Conservation (phyloP, 1,140 invertebrate genomes). For the Lasioglossum baleicum region DNA sequence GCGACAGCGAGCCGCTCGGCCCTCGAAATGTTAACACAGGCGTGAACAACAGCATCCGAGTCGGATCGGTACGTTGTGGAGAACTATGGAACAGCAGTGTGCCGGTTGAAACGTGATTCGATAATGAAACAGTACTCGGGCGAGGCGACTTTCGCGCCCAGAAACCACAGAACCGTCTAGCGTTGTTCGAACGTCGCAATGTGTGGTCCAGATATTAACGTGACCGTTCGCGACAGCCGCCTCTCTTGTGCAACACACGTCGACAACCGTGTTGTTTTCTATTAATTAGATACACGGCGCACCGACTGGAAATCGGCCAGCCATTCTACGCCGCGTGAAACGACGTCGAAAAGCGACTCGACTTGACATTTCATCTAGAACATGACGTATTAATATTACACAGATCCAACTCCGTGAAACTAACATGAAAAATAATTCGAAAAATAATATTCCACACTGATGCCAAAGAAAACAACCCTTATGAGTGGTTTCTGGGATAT, state of each 20-base stretch:
- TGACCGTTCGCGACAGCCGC: background rate
- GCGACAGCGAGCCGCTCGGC: too few species aligned
- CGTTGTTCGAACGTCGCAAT: constrained; percentile 26
- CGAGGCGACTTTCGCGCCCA: constrained; percentile 44
- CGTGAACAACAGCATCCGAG: background rate
- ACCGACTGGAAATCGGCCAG: constrained; percentile 14
- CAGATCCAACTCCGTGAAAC: too few species aligned
- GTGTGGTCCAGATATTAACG: constrained; percentile 32
- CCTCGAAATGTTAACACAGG: too few species aligned
- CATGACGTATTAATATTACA: too few species aligned
- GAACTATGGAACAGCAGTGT: background rate
- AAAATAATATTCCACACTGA: too few species aligned
- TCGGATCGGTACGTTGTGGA: background rate
- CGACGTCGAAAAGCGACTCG: too few species aligned
- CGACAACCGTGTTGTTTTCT: constrained; percentile 9
- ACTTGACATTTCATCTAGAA: too few species aligned
- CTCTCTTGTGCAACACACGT: background rate
- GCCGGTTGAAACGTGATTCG: constrained; percentile 57
- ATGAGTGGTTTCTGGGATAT: too few species aligned
- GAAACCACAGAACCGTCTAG: constrained; percentile 18
- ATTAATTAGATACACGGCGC: constrained; percentile 13
- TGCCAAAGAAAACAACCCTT: too few species aligned
- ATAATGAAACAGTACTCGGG: constrained; percentile 57
- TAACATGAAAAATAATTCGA: too few species aligned
- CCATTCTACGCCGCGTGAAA: background rate